phyloP scores from a whole-genome alignment of 2,797 vertebrate genomes.

The Heliangelus exortis region DNA sequence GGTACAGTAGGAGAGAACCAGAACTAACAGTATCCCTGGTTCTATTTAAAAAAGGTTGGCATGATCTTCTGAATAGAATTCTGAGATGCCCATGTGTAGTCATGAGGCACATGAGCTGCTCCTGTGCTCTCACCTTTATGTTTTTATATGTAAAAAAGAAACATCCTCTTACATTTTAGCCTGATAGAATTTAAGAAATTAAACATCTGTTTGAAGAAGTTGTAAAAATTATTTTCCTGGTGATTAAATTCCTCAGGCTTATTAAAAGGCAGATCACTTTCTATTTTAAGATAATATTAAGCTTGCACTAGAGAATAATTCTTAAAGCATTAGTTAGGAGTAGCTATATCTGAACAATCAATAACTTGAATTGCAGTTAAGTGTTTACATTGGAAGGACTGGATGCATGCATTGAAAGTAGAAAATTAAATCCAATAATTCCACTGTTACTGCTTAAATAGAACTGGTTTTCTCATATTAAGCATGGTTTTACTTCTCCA shows the following conservation, averaged over 20 bases:
- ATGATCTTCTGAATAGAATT: background rate
- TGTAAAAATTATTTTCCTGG: background rate
- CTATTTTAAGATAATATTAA: background rate
- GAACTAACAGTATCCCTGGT: background rate
- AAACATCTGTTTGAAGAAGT: background rate
- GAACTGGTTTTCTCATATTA: background rate
- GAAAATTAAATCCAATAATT: constrained; percentile 38
- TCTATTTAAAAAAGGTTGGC: background rate
- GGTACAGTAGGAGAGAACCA: background rate
- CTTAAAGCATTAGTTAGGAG: background rate
- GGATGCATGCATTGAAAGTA: background rate
- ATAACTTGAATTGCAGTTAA: background rate
- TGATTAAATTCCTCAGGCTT: background rate
- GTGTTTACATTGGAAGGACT: background rate
- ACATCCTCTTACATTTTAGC: background rate
- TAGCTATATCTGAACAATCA: background rate
- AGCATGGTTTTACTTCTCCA: background rate
- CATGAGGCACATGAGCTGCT: background rate
- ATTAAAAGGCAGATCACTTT: background rate
- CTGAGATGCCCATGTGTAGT: background rate
- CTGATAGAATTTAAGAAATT: background rate
- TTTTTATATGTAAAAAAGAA: background rate
- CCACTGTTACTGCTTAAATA: background rate
- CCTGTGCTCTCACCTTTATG: background rate
- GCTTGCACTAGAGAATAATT: background rate